Evolutionary conservation across 1,140 invertebrate species (phyloP).

Genomic region (Musca domestica): DNA sequence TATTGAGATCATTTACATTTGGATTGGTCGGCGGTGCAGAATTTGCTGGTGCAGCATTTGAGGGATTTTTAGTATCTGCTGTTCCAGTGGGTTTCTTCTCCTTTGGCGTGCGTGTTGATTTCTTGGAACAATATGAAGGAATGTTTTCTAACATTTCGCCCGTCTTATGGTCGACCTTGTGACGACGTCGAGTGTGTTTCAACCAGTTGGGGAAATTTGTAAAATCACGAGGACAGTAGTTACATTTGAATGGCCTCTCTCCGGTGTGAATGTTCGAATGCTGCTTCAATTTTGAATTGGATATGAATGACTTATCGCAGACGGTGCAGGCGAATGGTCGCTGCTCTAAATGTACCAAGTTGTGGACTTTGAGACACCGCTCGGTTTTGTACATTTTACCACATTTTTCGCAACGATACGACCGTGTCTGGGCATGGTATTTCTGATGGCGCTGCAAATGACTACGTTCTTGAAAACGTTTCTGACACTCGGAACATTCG

Average conservation of each 20-base stretch:
- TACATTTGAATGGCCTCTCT: conserved; percentile 58
- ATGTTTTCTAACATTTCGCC: conserved; percentile 54
- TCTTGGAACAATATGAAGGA: conserved; percentile 51
- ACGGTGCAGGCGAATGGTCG: conserved; percentile 56
- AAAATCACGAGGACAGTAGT: conserved; percentile 59
- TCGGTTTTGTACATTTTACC: conserved; percentile 58
- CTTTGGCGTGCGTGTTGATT: conserved; percentile 43
- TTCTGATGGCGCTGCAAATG: conserved; percentile 57
- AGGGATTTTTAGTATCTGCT: conserved; percentile 25
- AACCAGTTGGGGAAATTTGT: conserved; percentile 61
- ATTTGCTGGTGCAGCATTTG: conserved; percentile 10
- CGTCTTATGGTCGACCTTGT: conserved; percentile 59
- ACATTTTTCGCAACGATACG: conserved; percentile 56
- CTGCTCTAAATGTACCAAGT: conserved; percentile 54
- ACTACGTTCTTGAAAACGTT: conserved; percentile 56
- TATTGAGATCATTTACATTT: conserved; percentile 2
- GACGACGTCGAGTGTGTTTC: conserved; percentile 58
- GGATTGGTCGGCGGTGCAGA: neutral
- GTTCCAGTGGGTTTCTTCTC: conserved; percentile 39
- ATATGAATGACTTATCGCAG: conserved; percentile 58
- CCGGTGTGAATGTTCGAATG: conserved; percentile 60
- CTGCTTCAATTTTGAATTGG: conserved; percentile 58
- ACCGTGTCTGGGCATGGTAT: conserved; percentile 55
- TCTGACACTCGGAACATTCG: conserved; percentile 62
- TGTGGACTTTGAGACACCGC: conserved; percentile 57